Percentiles rank a stretch among this genome's conserved stretches.
Conservation (phyloP, 64 coral and sea anemone genomes). For the Pachyseris speciosa region DNA sequence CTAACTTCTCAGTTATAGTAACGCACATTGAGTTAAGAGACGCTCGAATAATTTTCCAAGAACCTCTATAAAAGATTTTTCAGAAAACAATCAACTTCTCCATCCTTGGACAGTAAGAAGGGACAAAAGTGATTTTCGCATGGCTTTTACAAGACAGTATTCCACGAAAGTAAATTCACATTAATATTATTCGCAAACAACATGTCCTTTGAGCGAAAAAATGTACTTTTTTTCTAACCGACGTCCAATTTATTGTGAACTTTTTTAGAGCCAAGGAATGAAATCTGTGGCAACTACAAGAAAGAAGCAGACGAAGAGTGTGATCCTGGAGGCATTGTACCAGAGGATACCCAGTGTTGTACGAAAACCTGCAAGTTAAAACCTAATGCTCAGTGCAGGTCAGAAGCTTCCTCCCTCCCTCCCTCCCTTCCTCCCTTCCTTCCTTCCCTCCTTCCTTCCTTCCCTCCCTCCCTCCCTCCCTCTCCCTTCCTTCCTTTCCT, state of each 20-base stretch:
- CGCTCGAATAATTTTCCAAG: too few species aligned
- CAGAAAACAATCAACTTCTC: too few species aligned
- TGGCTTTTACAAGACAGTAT: too few species aligned
- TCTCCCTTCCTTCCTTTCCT: not conserved
- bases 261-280: constrained; percentile 66
- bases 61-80: too few species aligned
- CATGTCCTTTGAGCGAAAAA: too few species aligned
- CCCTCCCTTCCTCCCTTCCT: not conserved
- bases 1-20: too few species aligned
- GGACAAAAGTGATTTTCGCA: too few species aligned
- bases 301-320: constrained; percentile 79
- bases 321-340: constrained; percentile 80
- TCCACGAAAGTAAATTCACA: too few species aligned
- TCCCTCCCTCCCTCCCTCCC: not conserved
- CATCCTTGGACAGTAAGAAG: too few species aligned
- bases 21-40: too few species aligned
- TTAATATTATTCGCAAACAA: too few species aligned
- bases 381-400: constrained; percentile 74
- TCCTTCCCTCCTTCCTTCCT: not conserved
- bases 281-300: constrained; percentile 92
- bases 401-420: not conserved
- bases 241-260: not conserved
- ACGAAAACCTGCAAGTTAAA: constrained; percentile 75
- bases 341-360: constrained; percentile 60
- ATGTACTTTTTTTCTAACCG: too few species aligned